Evolutionary conservation across 2,888 invertebrate species (phyloP).

Genomic region (Drosophila differens): DNA sequence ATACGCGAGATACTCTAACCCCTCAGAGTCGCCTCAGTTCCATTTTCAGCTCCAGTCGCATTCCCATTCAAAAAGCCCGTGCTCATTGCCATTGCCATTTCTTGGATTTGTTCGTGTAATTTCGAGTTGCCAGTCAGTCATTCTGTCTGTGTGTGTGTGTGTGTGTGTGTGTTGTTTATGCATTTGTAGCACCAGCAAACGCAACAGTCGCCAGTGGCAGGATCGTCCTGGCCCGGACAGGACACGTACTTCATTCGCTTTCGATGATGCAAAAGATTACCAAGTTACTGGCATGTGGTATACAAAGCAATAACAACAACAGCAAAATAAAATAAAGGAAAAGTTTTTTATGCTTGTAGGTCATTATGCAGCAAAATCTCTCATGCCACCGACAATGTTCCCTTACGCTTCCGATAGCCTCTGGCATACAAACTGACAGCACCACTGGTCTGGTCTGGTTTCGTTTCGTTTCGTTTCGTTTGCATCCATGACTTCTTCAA

Average conservation of each 20-base stretch:
- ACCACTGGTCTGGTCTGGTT: conserved; percentile 10
- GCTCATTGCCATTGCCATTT: conserved; percentile 33
- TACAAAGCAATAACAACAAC: conserved; percentile 15
- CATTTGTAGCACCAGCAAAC: conserved; percentile 65
- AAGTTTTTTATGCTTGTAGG: conserved; percentile 65
- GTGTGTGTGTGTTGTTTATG: conserved; percentile 61
- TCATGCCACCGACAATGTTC: conserved; percentile 23
- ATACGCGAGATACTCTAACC: conserved; percentile 28
- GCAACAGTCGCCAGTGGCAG: conserved; percentile 62
- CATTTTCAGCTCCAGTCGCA: conserved; percentile 17
- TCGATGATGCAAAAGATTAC: conserved; percentile 81
- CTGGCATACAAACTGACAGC: conserved; percentile 65
- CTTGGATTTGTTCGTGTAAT: conserved; percentile 54
- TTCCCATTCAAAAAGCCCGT: conserved; percentile 6
- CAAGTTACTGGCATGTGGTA: conserved; percentile 72
- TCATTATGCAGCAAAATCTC: conserved; percentile 73
- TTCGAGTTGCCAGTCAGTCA: conserved; percentile 52
- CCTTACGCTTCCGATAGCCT: conserved; percentile 53
- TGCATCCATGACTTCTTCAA: conserved; percentile 57
- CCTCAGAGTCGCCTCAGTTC: conserved; percentile 3
- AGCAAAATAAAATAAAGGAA: conserved; percentile 16
- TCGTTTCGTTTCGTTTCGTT: conserved; percentile 38
- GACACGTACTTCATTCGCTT: conserved; percentile 74
- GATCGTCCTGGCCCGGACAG: conserved; percentile 16
- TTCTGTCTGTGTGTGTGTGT: conserved; percentile 19